Evolutionary conservation across 2,797 vertebrate genomes (phyloP), one percentile per base, ranked within the genome.

Genomic region (Acanthurus tractus): DNA sequence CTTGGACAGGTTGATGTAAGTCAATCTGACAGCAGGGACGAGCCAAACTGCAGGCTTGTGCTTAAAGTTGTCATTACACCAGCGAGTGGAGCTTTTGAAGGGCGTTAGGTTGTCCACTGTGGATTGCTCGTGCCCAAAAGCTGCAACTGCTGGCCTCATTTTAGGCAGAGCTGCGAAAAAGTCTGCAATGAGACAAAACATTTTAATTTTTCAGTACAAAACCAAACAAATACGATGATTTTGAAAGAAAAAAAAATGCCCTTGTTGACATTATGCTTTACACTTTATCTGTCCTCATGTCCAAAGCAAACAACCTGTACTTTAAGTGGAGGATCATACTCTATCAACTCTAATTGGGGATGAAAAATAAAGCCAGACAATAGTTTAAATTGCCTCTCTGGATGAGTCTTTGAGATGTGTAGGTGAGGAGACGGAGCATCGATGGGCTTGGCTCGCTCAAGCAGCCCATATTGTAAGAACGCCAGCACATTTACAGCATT

Each of bases 401-500:
- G 50, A 79, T 58, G 79, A 86, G 71, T 84, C 71, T 70, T 58
- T 61, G 49, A 84, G 73, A 80, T 36, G 83, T 64, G 83, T 17
- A 78, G 84, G 83, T 85, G 90, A 82, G 68, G 70, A 87, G 88
- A 81, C 86, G 38, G 44, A 66, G 73, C 69, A 7, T 8, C 40
- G 64, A 81, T 57, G 76, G 86, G 82, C 85, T 77, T 17, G 83
- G 74, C 70, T 85, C 67, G 40, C 74, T 84, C 74, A 75, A 53
- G 86, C 76, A 54, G 73, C 74, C 76, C 63, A 44, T 83, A 83
- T 76, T 86, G 84, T 86, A 77, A 74, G 83, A 75, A 82, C 46
- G 64, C 73, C 80, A 70, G 84, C 90, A 75, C 87, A 88, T 89
- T 91, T 92, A 80, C 84, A 85, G 82, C 85, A 91, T 94, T 92